Percentiles rank a stretch among this genome's conserved stretches.
Evolutionary conservation across 2,888 invertebrate species (phyloP).

Genomic region (Pollenia amentaria): DNA sequence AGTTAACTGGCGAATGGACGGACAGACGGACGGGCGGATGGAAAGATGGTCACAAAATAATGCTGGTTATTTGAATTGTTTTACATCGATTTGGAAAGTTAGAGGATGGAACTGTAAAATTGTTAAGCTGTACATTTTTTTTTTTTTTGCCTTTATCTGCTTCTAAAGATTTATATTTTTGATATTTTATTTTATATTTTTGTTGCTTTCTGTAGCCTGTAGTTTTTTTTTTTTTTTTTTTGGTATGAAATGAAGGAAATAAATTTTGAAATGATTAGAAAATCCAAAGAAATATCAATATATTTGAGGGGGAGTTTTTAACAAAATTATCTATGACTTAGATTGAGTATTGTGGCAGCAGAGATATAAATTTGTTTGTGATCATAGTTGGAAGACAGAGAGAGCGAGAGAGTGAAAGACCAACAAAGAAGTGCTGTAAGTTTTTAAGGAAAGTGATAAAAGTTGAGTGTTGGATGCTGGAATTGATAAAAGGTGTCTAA

Average conservation of each 20-base stretch:
- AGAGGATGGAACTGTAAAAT: constrained; percentile 69
- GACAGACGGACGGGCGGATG: not conserved
- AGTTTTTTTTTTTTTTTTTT: not conserved
- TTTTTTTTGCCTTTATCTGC: constrained; percentile 48
- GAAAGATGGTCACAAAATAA: constrained; percentile 13
- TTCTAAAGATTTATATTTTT: constrained; percentile 59
- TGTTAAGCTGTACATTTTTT: constrained; percentile 60
- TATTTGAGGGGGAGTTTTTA: constrained; percentile 37
- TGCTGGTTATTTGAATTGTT: constrained; percentile 63
- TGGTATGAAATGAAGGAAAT: constrained; percentile 13
- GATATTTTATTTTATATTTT: constrained; percentile 27
- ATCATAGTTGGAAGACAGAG: not conserved
- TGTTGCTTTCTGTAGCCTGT: not conserved
- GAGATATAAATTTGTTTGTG: not conserved
- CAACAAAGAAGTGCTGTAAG: not conserved
- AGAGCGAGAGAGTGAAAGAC: not conserved
- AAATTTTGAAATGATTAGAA: constrained; percentile 64
- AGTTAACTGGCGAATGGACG: constrained; percentile 17
- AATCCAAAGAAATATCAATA: constrained; percentile 45
- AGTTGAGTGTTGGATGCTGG: no score
- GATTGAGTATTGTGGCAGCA: constrained; percentile 53
- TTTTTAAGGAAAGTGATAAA: not conserved
- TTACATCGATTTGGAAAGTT: constrained; percentile 67
- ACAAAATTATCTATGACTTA: constrained; percentile 55
- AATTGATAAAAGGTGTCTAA: no score